These are phyloP conservation scores for Bombus soroeensis DNA, from an alignment of 1,140 invertebrate species.

Conservation along the genomic window DNA sequence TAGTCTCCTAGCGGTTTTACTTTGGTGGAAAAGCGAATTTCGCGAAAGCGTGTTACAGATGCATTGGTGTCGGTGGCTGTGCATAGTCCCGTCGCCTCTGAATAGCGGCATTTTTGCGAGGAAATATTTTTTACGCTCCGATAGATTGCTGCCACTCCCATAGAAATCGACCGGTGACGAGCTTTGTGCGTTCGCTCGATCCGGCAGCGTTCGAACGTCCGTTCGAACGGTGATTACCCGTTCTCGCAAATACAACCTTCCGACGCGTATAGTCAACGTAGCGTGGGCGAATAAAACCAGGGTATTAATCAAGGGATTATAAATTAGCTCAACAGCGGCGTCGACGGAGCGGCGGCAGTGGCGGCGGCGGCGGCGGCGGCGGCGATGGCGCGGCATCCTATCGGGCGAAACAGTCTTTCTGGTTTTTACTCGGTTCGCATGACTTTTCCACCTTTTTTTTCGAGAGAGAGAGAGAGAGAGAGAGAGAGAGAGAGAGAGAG, in stretches of 20 bases:
- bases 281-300: not conserved
- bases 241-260: not conserved
- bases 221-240: conserved; percentile 1
- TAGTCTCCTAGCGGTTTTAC: no score
- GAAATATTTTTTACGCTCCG: conserved; percentile 4
- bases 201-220: not conserved
- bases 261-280: not conserved
- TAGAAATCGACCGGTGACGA: not conserved
- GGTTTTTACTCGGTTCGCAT: no score
- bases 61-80: no score
- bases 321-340: not conserved
- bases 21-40: not conserved
- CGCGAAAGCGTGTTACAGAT: not conserved
- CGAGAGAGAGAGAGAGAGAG: no score
- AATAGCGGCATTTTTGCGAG: not conserved
- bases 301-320: not conserved
- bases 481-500: no score
- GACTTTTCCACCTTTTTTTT: no score
- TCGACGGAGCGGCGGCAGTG: no score
- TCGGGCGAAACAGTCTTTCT: no score
- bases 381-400: no score
- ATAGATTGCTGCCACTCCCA: not conserved
- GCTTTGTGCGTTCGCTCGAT: not conserved
- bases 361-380: no score
- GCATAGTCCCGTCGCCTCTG: not conserved